Evolutionary conservation across 2,888 invertebrate genomes (phyloP), one percentile per base, ranked within the genome.

Genomic region (Amiota communis): DNA sequence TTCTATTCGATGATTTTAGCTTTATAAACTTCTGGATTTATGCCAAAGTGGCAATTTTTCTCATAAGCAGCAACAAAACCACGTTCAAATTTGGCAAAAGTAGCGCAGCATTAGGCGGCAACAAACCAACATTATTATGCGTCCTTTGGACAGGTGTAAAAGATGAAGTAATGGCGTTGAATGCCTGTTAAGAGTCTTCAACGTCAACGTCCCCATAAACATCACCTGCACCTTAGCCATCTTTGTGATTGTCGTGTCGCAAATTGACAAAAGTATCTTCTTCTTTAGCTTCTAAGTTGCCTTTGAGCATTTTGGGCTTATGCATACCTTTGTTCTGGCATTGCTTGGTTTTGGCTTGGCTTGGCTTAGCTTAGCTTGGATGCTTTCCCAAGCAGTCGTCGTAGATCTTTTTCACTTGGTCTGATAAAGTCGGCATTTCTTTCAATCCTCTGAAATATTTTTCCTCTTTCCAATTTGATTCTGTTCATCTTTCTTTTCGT

Each of bases 161-260:
- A 83, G 81, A 85, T 83, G 79, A 83, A 86, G 86, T 83, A 83
- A 83, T 86, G 86, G 76, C 79, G 77, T 76, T 76, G 75, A 59
- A 59, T 77, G 79, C 78, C 84, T 75, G 84, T 65, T 48, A 65
- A 65, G 48, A 15, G 63, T 23, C 63, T 23, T 46, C 59, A 59
- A 8, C 36, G 36, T 36, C 8, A 36, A 2, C 36, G 36, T 36
- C 36, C 36, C 36, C 8, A 36, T 36, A 23, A 23, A 1, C 23
- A 23, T 23, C 23, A 23, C 23, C 23, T 23, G 1, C 6, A 36
- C 36, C 36, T 4, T 36, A 36, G 36, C 6, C 36, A 36, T 36
- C 36, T 6, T 6, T 6, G 36, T 36, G 36, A 20, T 20, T 59
- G 59, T 20, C 59, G 17, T 20, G 63, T 63, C 53, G 63, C 63